A percentile compares a stretch with the other conserved stretches of the same genome.
Conservation (phyloP, 2,888 invertebrate species). For the Argyresthia albistria region DNA sequence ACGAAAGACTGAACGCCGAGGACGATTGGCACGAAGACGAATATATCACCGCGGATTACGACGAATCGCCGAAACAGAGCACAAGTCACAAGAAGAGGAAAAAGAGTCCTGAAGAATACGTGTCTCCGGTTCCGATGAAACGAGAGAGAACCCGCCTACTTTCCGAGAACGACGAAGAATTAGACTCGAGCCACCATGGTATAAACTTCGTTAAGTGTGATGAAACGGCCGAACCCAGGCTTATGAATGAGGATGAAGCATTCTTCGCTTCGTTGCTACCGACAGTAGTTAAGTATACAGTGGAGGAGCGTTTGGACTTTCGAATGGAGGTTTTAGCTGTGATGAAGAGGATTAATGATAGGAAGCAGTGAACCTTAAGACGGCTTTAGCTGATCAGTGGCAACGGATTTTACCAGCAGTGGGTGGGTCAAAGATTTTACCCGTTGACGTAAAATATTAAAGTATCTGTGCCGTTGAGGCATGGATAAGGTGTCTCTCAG, state of each 20-base stretch:
- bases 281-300: constrained; percentile 48
- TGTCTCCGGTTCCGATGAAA: neutral
- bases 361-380: too few species aligned
- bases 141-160: neutral
- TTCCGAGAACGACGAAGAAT: neutral
- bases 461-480: too few species aligned
- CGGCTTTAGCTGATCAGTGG: too few species aligned
- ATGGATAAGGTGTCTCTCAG: too few species aligned
- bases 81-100: neutral
- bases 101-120: neutral
- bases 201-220: neutral
- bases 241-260: constrained; percentile 65
- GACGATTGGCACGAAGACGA: constrained; percentile 11
- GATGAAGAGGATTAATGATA: constrained; percentile 48
- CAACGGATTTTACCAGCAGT: too few species aligned
- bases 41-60: constrained; percentile 1
- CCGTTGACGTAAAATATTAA: too few species aligned
- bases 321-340: constrained; percentile 49
- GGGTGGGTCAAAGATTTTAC: too few species aligned
- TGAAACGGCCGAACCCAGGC: constrained; percentile 17
- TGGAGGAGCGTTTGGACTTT: constrained; percentile 54
- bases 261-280: constrained; percentile 60
- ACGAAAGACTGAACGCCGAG: constrained; percentile 11
- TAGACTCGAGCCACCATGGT: neutral
- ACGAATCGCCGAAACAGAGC: neutral